Evolutionary conservation across 2,113 vertebrate genomes (phyloP).

Genomic region (Oceanodroma tethys): DNA sequence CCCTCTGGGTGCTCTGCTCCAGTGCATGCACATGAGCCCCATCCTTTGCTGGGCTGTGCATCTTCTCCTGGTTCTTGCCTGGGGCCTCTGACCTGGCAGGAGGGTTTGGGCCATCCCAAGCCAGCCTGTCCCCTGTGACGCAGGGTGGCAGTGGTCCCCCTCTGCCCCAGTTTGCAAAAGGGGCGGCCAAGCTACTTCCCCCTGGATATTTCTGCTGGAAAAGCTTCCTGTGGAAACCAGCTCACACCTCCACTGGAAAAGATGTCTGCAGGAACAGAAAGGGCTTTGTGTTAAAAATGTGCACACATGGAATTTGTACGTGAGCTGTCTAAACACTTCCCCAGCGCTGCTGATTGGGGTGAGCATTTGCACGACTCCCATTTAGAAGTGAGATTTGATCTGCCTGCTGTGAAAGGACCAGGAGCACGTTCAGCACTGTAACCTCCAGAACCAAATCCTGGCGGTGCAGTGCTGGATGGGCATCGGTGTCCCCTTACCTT

Average conservation of each 20-base stretch:
- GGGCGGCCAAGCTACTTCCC: not conserved
- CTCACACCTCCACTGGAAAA: not conserved
- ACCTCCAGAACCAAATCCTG: not conserved
- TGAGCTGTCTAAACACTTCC: not conserved
- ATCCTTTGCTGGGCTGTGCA: not conserved
- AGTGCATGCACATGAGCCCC: accelerated
- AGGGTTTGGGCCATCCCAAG: not conserved
- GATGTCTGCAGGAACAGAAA: not conserved
- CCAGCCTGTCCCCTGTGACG: not conserved
- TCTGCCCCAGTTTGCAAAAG: not conserved
- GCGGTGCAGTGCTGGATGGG: accelerated
- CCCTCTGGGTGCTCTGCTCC: not conserved
- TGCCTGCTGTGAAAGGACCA: not conserved
- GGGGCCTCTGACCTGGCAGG: not conserved
- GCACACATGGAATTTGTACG: accelerated
- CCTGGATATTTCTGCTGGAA: not conserved
- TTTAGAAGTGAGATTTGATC: not conserved
- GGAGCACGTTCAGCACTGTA: not conserved
- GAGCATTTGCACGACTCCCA: accelerated
- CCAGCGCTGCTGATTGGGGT: accelerated
- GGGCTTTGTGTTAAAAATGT: not conserved
- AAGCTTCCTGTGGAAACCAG: not conserved
- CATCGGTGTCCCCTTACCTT: not conserved
- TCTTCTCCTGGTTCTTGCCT: not conserved
- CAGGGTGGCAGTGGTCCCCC: not conserved